These are phyloP conservation scores for Apamea epomidion DNA, from an alignment of 2,888 invertebrate species.

Conservation along the genomic window DNA sequence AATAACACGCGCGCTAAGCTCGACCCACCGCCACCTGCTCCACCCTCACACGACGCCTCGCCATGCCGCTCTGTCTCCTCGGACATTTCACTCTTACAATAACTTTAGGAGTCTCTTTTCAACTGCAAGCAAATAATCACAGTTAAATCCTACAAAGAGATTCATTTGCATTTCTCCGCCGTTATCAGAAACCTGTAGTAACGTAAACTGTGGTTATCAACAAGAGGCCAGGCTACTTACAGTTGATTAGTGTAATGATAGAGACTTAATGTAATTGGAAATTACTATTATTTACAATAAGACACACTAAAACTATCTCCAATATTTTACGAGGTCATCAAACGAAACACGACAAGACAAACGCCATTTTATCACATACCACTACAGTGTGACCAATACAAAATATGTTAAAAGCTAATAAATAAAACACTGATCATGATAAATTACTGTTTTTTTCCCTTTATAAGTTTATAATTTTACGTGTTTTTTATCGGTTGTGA, in stretches of 20 bases:
- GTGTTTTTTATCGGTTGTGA: too few species aligned
- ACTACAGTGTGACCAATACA: constrained; percentile 68
- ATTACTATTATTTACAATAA: constrained; percentile 54
- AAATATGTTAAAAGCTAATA: constrained; percentile 5
- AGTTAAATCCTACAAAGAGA: constrained; percentile 77
- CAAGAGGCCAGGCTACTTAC: constrained; percentile 75
- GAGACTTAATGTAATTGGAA: constrained; percentile 51
- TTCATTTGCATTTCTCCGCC: constrained; percentile 80
- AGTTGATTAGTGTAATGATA: constrained; percentile 65
- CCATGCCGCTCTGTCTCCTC: constrained; percentile 88
- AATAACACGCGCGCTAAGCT: constrained; percentile 91
- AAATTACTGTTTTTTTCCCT: not conserved
- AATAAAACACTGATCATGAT: not conserved
- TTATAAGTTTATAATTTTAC: not conserved
- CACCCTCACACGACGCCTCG: constrained; percentile 85
- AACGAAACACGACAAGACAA: constrained; percentile 75
- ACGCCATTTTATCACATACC: constrained; percentile 87
- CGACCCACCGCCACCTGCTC: constrained; percentile 88
- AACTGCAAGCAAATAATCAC: constrained; percentile 86
- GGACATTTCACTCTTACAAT: constrained; percentile 89
- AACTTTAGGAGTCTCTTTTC: constrained; percentile 83
- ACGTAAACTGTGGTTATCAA: constrained; percentile 56
- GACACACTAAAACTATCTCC: constrained; percentile 53
- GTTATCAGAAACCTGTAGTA: constrained; percentile 82
- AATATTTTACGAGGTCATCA: constrained; percentile 77